These are phyloP conservation scores for Rousettus leschenaultii DNA, from an alignment of 2,113 vertebrate species.

Conservation along the genomic window DNA sequence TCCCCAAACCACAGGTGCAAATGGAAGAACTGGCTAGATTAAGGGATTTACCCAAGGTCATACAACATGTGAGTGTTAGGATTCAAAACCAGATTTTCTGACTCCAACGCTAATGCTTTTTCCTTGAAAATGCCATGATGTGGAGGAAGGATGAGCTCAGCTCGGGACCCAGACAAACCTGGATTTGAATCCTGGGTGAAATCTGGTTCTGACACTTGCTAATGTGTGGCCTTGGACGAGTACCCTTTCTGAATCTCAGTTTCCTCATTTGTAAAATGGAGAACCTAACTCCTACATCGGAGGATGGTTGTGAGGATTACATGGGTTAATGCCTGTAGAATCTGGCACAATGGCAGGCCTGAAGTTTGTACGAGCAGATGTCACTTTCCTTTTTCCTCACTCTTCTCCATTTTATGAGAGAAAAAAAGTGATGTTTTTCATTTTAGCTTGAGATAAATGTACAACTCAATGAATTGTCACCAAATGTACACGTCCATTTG, in stretches of 20 bases:
- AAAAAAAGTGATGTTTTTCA: not conserved
- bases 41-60: not conserved
- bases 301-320: not conserved
- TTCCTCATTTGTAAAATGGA: not conserved
- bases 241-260: not conserved
- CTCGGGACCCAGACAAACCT: not conserved
- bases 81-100: not conserved
- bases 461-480: not conserved
- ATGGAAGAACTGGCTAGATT: not conserved
- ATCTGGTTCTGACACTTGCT: not conserved
- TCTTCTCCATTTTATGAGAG: not conserved
- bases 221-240: not conserved
- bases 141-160: not conserved
- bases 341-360: not conserved
- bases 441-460: not conserved
- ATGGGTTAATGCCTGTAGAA: not conserved
- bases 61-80: rapidly evolving
- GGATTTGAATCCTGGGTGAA: not conserved
- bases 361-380: not conserved
- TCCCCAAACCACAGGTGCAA: not conserved
- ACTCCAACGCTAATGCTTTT: not conserved
- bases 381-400: not conserved
- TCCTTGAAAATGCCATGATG: not conserved
- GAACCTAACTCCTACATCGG: not conserved
- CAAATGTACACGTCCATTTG: too few species aligned